Evolutionary conservation across 1,140 invertebrate species (phyloP).

Genomic region (Leptinotarsa undecemlineata): DNA sequence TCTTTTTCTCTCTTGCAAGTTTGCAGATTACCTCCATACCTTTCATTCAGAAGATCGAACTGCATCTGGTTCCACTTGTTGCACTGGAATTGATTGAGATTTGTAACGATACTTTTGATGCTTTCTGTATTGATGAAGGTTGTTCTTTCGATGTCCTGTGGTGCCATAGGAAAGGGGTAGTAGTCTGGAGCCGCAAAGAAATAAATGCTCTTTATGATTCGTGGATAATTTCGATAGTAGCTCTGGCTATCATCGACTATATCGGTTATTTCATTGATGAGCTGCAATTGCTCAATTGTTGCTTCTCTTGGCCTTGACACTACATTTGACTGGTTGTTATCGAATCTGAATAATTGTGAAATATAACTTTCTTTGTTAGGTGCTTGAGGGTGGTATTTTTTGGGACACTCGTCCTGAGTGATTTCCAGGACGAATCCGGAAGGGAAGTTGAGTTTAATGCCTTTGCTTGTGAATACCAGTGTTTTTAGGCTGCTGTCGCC

Average conservation of each 20-base stretch:
- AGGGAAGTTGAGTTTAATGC: conserved; percentile 28
- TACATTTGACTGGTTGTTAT: conserved; percentile 24
- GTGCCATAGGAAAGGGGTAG: conserved; percentile 17
- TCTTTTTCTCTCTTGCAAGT: conserved; percentile 27
- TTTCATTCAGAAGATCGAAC: conserved; percentile 26
- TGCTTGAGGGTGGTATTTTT: conserved; percentile 41
- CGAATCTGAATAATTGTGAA: conserved; percentile 40
- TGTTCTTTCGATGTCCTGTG: conserved; percentile 42
- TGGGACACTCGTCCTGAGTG: conserved; percentile 60
- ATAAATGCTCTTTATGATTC: conserved; percentile 44
- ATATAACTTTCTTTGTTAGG: conserved; percentile 29
- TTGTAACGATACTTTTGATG: conserved; percentile 35
- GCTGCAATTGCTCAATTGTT: conserved; percentile 27
- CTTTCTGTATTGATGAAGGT: conserved; percentile 41
- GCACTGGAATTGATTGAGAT: conserved; percentile 36
- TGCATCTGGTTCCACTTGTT: conserved; percentile 38
- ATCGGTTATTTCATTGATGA: conserved; percentile 39
- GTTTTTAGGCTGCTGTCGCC: conserved; percentile 48
- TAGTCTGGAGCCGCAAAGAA: conserved; percentile 40
- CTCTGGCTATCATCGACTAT: conserved; percentile 24
- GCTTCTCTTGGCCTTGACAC: background rate
- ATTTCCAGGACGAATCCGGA: conserved; percentile 62
- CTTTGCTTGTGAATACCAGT: conserved; percentile 49
- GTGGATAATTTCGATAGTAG: conserved; percentile 1
- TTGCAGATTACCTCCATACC: conserved; percentile 25